Percentiles rank a stretch among this genome's conserved stretches.
Conservation (phyloP, 2,113 vertebrate species). For the Microcebus jonahi region DNA sequence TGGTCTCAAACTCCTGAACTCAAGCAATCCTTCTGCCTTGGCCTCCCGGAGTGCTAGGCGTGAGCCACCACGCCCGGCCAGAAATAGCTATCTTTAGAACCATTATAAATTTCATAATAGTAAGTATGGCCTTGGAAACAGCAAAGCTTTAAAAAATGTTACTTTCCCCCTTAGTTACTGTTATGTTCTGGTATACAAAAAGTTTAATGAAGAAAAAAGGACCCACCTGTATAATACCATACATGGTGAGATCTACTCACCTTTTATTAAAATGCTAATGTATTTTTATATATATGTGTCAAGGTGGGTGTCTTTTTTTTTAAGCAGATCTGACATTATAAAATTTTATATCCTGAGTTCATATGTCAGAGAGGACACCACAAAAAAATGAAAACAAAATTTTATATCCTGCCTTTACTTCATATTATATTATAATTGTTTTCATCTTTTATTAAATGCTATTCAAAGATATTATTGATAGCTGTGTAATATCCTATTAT, state of each 20-base stretch:
- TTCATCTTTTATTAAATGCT: not conserved
- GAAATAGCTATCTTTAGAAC: not conserved
- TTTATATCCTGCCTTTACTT: not conserved
- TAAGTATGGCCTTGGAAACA: not conserved
- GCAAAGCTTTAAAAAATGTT: constrained; percentile 28
- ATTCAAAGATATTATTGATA: constrained; percentile 10
- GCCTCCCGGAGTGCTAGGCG: too few relatives aligned
- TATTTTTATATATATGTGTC: not conserved
- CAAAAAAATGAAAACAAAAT: not conserved
- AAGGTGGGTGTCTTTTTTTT: not conserved
- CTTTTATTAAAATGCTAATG: not conserved
- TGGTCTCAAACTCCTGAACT: too few relatives aligned
- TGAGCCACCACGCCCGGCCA: too few relatives aligned
- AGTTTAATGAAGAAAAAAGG: not conserved
- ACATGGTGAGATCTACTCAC: not conserved
- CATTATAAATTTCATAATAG: not conserved
- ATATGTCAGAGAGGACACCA: not conserved
- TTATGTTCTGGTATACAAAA: not conserved
- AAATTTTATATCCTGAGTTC: not conserved
- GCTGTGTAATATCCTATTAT: not conserved
- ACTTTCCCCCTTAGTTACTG: not conserved
- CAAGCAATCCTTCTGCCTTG: too few relatives aligned
- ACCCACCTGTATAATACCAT: not conserved
- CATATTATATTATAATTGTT: not conserved
- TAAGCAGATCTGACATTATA: not conserved